phyloP scores from a whole-genome alignment of 2,888 invertebrate genomes.

The Acanthosepion lycidas region DNA sequence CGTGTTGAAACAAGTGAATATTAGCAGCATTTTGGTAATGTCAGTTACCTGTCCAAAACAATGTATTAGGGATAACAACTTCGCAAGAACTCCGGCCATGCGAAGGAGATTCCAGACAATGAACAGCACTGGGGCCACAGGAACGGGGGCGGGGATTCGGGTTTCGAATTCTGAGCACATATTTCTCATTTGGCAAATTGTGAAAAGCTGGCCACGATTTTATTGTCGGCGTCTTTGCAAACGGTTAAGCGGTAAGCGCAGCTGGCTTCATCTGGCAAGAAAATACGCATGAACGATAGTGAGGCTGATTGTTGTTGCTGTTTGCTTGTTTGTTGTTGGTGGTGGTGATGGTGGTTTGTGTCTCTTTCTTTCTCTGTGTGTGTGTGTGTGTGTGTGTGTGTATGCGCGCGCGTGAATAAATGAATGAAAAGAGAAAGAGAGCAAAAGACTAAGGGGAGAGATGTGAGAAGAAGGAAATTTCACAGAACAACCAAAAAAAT shows the following conservation, averaged over 20 bases:
- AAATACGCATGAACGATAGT: not conserved
- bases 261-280: constrained; percentile 18
- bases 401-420: too few species aligned
- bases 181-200: constrained; percentile 33
- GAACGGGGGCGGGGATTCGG: not conserved
- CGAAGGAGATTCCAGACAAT: not conserved
- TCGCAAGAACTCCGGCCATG: not conserved
- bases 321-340: too few species aligned
- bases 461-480: too few species aligned
- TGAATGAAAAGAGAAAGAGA: too few species aligned
- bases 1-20: not conserved
- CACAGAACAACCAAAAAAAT: too few species aligned
- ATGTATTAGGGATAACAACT: not conserved
- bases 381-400: too few species aligned
- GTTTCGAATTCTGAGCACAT: not conserved
- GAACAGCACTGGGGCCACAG: not conserved
- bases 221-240: constrained; percentile 33
- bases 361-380: too few species aligned
- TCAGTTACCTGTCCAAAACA: not conserved
- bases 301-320: too few species aligned
- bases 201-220: constrained; percentile 13
- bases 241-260: not conserved
- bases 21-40: constrained; percentile 33
- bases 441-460: too few species aligned
- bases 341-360: too few species aligned